Percentiles rank a stretch among this genome's conserved stretches.
These are phyloP conservation scores for Nyctibius grandis DNA, from an alignment of 2,797 vertebrate species.

Conservation along the genomic window DNA sequence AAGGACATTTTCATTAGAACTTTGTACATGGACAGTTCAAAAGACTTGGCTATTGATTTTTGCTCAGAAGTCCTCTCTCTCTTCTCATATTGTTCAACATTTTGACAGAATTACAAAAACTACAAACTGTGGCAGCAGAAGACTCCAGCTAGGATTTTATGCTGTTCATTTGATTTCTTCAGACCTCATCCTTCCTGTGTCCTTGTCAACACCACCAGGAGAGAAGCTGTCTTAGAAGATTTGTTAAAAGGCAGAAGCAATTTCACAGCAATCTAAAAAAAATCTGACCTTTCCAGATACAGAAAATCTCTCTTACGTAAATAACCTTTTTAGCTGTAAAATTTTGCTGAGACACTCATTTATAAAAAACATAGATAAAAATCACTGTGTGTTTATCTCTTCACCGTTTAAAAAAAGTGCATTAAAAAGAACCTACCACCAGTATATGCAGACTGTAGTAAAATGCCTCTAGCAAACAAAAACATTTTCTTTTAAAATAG, in stretches of 20 bases:
- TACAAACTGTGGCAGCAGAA: constrained; percentile 58
- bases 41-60: constrained; percentile 75
- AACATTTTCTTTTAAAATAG: constrained; percentile 1
- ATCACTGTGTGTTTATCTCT: constrained; percentile 67
- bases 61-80: constrained; percentile 71
- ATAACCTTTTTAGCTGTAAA: constrained; percentile 84
- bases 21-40: constrained; percentile 74
- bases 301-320: constrained; percentile 87
- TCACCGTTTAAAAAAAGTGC: constrained; percentile 65
- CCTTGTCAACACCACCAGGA: constrained; percentile 82
- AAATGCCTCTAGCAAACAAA: constrained; percentile 4
- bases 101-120: constrained; percentile 74
- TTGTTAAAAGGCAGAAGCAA: constrained; percentile 87
- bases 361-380: constrained; percentile 76
- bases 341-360: constrained; percentile 74
- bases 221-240: constrained; percentile 77
- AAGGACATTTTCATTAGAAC: constrained; percentile 75
- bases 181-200: constrained; percentile 76
- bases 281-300: constrained; percentile 85
- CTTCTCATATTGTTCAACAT: constrained; percentile 66
- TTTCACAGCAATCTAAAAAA: constrained; percentile 81
- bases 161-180: constrained; percentile 76
- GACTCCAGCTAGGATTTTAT: constrained; percentile 65
- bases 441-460: background rate
- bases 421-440: constrained; percentile 25